Conservation (phyloP, 2,797 vertebrate genomes). For the Enteromius thamalakanensis region DNA sequence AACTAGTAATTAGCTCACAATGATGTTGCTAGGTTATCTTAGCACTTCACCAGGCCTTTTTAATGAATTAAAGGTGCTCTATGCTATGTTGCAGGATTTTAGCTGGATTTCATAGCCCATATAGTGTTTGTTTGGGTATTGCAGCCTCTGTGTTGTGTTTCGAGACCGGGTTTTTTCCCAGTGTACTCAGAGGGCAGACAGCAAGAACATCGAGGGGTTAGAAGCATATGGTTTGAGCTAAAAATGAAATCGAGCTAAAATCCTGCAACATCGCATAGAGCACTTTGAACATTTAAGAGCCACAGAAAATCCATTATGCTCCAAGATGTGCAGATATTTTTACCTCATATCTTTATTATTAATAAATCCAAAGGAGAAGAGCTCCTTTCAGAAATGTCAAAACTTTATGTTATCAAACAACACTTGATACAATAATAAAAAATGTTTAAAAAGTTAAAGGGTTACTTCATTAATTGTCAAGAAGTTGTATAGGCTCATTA, state of each 20-base stretch:
- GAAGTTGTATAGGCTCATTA: neutral
- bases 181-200: too few relatives aligned
- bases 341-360: neutral
- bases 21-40: neutral
- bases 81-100: too few relatives aligned
- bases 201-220: too few relatives aligned
- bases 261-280: too few relatives aligned
- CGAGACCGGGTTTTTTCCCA: too few relatives aligned
- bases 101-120: too few relatives aligned
- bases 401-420: neutral
- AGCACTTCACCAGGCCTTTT: neutral
- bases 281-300: neutral
- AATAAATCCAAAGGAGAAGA: neutral
- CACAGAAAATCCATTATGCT: neutral
- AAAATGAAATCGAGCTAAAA: too few relatives aligned
- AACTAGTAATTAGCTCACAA: neutral
- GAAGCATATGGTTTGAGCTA: too few relatives aligned
- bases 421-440: neutral
- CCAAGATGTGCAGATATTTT: neutral
- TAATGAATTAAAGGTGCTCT: neutral
- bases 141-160: too few relatives aligned
- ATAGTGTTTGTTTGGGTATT: too few relatives aligned
- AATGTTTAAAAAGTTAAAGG: too few relatives aligned
- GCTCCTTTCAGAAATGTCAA: neutral
- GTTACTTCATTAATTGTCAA: too few relatives aligned